Evolutionary conservation across 2,797 vertebrate species (phyloP).

Genomic region (Danio choprae): DNA sequence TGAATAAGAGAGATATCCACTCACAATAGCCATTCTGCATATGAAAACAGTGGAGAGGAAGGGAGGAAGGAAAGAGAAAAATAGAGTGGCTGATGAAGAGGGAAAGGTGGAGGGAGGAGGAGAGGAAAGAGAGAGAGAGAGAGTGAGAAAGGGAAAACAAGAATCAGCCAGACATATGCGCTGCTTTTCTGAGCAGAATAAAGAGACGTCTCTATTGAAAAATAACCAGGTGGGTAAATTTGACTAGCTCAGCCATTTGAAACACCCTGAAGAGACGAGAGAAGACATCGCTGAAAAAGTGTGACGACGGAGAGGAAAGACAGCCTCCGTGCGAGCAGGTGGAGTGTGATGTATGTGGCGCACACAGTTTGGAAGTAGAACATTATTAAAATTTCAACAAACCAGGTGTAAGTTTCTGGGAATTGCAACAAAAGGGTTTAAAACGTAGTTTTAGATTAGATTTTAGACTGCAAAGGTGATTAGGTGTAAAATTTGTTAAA

Average conservation of each 20-base stretch:
- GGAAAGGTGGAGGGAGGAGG: conserved; percentile 48
- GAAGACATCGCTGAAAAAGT: conserved; percentile 41
- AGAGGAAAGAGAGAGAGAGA: conserved; percentile 51
- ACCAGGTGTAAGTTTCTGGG: not conserved
- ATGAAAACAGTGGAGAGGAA: conserved; percentile 64
- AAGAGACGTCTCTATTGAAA: conserved; percentile 72
- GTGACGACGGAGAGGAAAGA: conserved; percentile 51
- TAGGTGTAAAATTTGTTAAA: not conserved
- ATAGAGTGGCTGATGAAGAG: conserved; percentile 59
- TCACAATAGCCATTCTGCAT: conserved; percentile 75
- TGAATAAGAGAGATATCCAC: conserved; percentile 71
- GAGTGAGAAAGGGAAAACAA: conserved; percentile 24
- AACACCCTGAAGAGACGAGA: conserved; percentile 62
- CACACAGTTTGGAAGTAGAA: not conserved
- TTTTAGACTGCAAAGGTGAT: not conserved
- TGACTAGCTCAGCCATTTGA: conserved; percentile 76
- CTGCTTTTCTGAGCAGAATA: conserved; percentile 63
- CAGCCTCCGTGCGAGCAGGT: conserved; percentile 29
- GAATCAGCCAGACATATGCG: conserved; percentile 52
- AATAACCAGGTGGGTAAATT: conserved; percentile 75
- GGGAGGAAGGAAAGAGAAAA: conserved; percentile 45
- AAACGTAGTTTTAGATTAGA: not conserved
- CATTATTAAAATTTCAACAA: conserved; percentile 16
- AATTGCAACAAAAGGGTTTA: not conserved
- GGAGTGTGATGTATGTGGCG: conserved; percentile 11